Conservation (phyloP, 2,888 invertebrate genomes). For the Idaea biselata region DNA sequence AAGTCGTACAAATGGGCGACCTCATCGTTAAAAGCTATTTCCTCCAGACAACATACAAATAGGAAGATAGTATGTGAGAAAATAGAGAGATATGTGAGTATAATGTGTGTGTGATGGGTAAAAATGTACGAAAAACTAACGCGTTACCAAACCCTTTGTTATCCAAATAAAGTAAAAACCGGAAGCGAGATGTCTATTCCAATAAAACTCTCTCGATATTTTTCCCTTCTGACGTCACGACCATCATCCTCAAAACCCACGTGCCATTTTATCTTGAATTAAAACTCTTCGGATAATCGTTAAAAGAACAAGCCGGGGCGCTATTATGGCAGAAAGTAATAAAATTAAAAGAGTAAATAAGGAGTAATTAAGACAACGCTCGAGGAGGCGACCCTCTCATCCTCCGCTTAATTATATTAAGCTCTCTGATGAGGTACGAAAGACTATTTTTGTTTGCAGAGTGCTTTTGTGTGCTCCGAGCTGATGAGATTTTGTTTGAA, state of each 20-base stretch:
- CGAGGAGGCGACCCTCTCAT: not conserved
- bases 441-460: not conserved
- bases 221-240: not conserved
- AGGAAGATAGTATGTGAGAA: too few species aligned
- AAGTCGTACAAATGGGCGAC: too few species aligned
- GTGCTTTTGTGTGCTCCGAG: not conserved
- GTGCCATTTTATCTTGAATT: not conserved
- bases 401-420: not conserved
- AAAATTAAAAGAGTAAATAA: conserved; percentile 1
- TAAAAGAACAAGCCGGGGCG: not conserved
- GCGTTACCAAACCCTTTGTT: too few species aligned
- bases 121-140: too few species aligned
- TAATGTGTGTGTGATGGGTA: too few species aligned
- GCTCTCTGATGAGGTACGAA: not conserved
- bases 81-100: too few species aligned
- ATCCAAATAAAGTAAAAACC: too few species aligned
- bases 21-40: too few species aligned
- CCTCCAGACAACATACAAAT: too few species aligned
- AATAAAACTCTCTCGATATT: too few species aligned
- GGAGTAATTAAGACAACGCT: conserved; percentile 1
- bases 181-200: too few species aligned
- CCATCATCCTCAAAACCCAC: not conserved
- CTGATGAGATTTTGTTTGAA: not conserved
- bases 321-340: not conserved
- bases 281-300: not conserved